These are phyloP conservation scores for Leucophenga maculata DNA, from an alignment of 2,888 invertebrate genomes.

Conservation along the genomic window DNA sequence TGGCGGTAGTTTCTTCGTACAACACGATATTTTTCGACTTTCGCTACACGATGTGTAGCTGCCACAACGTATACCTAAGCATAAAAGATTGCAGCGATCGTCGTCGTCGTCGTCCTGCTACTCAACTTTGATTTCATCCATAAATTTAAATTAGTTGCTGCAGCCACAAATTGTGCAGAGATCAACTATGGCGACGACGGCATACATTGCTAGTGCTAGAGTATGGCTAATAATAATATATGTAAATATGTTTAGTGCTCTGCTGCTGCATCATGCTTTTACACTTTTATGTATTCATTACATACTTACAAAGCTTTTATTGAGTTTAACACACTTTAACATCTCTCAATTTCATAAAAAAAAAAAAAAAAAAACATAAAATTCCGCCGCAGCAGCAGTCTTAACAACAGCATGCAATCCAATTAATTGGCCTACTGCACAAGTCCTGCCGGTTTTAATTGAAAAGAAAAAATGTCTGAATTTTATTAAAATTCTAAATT, in stretches of 20 bases:
- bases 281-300: too few species aligned
- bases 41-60: slow-evolving; percentile 87
- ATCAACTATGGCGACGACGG: slow-evolving; percentile 14
- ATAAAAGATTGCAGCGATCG: background rate
- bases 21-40: slow-evolving; percentile 95
- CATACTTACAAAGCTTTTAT: too few species aligned
- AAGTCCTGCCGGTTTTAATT: too few species aligned
- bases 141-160: slow-evolving; percentile 28
- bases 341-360: too few species aligned
- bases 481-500: too few species aligned
- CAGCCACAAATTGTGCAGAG: background rate
- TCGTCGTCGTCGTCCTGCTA: background rate
- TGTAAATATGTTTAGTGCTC: too few species aligned
- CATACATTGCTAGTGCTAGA: slow-evolving; percentile 4
- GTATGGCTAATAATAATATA: too few species aligned
- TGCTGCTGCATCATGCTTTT: too few species aligned
- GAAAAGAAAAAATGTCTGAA: too few species aligned
- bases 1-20: slow-evolving; percentile 91
- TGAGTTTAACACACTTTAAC: too few species aligned
- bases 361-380: too few species aligned
- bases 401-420: slow-evolving; percentile 13
- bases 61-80: background rate
- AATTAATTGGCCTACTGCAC: background rate
- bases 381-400: too few species aligned
- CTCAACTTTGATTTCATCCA: background rate